A percentile compares a stretch with the other conserved stretches of the same genome.
phyloP scores from a whole-genome alignment of 53 echinoderm and acorn worm species.

The Apostichopus leukothele region DNA sequence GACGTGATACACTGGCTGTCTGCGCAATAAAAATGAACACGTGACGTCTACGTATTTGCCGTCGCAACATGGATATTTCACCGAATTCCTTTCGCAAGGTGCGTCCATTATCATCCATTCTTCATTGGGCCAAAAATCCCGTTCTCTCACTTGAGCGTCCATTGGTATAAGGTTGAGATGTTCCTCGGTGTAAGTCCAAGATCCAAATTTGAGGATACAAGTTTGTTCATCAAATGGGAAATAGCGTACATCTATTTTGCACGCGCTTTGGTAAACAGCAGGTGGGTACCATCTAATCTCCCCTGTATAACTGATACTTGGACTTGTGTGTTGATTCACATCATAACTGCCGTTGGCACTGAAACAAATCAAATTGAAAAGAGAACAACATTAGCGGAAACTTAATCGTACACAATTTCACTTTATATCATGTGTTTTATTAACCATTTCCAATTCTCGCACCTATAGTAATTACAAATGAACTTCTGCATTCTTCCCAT shows the following conservation, averaged over 20 bases:
- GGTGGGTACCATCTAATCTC: constrained; percentile 88
- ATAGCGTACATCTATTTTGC: constrained; percentile 87
- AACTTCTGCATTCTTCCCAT: no score
- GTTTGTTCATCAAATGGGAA: constrained; percentile 97
- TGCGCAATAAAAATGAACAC: constrained; percentile 76
- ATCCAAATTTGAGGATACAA: constrained; percentile 93
- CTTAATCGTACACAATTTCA: no score
- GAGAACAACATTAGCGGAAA: no score
- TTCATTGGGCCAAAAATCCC: constrained; percentile 83
- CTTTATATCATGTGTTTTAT: no score
- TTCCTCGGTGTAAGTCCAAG: constrained; percentile 81
- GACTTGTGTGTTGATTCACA: constrained; percentile 73
- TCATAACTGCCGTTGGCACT: constrained; percentile 93
- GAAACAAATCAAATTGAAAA: background rate
- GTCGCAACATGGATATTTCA: constrained; percentile 79
- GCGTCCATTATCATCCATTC: constrained; percentile 86
- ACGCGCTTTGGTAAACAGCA: constrained; percentile 91
- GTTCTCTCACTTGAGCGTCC: constrained; percentile 59
- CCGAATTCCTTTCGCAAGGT: constrained; percentile 66
- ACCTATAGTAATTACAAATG: no score
- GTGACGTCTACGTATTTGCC: constrained; percentile 89
- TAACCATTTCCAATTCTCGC: no score
- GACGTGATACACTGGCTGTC: constrained; percentile 92
- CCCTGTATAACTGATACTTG: constrained; percentile 74
- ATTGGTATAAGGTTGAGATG: constrained; percentile 79